Evolutionary conservation across 1,140 invertebrate species (phyloP).

Genomic region (Pentalonia nigronervosa): DNA sequence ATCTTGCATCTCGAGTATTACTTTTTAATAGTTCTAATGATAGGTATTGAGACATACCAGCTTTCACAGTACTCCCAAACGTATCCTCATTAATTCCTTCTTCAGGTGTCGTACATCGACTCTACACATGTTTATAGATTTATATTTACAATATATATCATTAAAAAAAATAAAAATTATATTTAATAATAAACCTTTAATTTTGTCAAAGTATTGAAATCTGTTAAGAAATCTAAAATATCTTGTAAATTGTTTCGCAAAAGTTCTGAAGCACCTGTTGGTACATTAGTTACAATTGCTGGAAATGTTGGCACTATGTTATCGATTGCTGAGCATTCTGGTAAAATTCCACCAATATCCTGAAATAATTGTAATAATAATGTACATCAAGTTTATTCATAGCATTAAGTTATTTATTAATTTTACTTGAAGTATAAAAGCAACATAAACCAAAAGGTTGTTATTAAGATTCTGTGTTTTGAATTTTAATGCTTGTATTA

Average conservation of each 20-base stretch:
- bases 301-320: constrained; percentile 59
- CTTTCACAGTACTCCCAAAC: constrained; percentile 92
- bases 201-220: constrained; percentile 95
- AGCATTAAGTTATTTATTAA: neutral
- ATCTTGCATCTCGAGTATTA: constrained; percentile 84
- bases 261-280: constrained; percentile 90
- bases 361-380: constrained; percentile 66
- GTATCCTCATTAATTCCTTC: constrained; percentile 93
- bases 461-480: constrained; percentile 92
- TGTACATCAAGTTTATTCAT: constrained; percentile 56
- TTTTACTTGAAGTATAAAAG: constrained; percentile 81
- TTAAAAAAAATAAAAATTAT: neutral
- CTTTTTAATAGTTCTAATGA: constrained; percentile 91
- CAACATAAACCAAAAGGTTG: constrained; percentile 91
- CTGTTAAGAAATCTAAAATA: constrained; percentile 92
- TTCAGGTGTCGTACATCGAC: constrained; percentile 78
- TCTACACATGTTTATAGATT: constrained; percentile 67
- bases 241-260: constrained; percentile 92
- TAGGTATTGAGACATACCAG: constrained; percentile 92
- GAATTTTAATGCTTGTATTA: constrained; percentile 94
- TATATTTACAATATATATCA: neutral
- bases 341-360: constrained; percentile 81
- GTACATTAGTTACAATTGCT: constrained; percentile 67
- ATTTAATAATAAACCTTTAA: constrained; percentile 80
- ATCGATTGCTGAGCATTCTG: constrained; percentile 70